Base-by-base conservation (phyloP, 2,888 invertebrate species). In the Nomada fabriciana region DNA sequence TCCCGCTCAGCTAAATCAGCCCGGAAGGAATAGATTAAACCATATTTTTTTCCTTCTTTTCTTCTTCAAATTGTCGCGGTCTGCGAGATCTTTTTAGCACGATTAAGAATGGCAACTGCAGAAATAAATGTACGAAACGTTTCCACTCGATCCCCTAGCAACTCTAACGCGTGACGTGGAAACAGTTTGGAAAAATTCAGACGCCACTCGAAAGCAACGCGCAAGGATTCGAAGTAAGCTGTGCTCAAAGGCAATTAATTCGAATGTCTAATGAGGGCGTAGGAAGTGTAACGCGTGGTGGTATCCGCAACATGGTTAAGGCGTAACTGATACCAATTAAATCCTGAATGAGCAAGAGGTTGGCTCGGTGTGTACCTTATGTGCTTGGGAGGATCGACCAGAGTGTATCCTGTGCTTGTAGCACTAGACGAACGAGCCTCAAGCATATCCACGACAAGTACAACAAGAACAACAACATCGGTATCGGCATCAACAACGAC, bases 281-380 rank as follows among this genome's bases (percentile, higher is more conserved):
- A 29, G 73, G 69, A 77, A 69, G 75, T 63, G 80, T 36, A 69
- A 74, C 69, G 71, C 69, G 57, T 63, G 60, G 42, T 59, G 47
- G 74, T 82, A 83, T 78, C 80, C 80, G 59, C 75, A 79, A 89
- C 87, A 85, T 43, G 86, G 88, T 89, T 89, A 78, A 86, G 86
- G 89, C 87, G 87, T 87, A 89, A 86, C 87, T 82, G 88, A 89
- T 87, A 89, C 82, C 87, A 88, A 89, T 88, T 88, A 89, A 87
- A 87, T 88, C 78, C 84, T 60, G 82, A 84, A 83, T 77, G 80
- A 76, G 80, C 75, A 64, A 77, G 74, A 61, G 73, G 57, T 71
- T 50, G 65, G 67, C 55, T 23, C 47, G 61, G 67, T 74, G 82
- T 88, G 79, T 82, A 86, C 78, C 85, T 88, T 87, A 88, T 72